Percentiles rank a stretch among this genome's conserved stretches.
These are phyloP conservation scores for Xestia xanthographa DNA, from an alignment of 2,888 invertebrate species.

Conservation along the genomic window DNA sequence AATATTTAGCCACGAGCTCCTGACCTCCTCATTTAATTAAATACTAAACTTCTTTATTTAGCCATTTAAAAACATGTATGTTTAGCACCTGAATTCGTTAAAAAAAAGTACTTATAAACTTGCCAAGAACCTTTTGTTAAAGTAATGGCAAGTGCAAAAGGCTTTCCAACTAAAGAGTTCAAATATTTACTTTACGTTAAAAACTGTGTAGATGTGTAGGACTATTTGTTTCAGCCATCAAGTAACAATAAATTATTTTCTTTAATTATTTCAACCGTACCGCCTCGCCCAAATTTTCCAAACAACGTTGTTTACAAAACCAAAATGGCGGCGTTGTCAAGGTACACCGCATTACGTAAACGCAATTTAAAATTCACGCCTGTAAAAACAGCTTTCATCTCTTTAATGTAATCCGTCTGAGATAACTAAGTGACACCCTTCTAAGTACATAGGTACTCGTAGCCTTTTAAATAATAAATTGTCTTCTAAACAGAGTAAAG, in stretches of 20 bases:
- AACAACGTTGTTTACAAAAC: conserved; percentile 59
- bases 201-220: not conserved
- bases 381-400: conserved; percentile 85
- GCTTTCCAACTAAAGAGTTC: not conserved
- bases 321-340: conserved; percentile 62
- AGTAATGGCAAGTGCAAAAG: conserved; percentile 21
- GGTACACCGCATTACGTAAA: conserved; percentile 71
- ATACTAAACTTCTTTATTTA: conserved; percentile 10
- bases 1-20: too few species aligned
- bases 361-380: conserved; percentile 85
- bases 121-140: conserved; percentile 2
- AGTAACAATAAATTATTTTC: conserved; percentile 46
- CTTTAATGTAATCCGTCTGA: conserved; percentile 80
- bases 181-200: not conserved
- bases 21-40: too few species aligned
- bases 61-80: not conserved
- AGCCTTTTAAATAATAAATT: conserved; percentile 68
- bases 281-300: conserved; percentile 36
- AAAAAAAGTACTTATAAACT: conserved; percentile 7
- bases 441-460: conserved; percentile 63
- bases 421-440: conserved; percentile 78
- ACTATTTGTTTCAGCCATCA: conserved; percentile 16
- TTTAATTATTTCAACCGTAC: conserved; percentile 45
- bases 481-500: conserved; percentile 60
- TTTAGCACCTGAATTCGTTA: not conserved